Evolutionary conservation across 2,888 invertebrate genomes (phyloP).

Genomic region (Cantharis lateralis): DNA sequence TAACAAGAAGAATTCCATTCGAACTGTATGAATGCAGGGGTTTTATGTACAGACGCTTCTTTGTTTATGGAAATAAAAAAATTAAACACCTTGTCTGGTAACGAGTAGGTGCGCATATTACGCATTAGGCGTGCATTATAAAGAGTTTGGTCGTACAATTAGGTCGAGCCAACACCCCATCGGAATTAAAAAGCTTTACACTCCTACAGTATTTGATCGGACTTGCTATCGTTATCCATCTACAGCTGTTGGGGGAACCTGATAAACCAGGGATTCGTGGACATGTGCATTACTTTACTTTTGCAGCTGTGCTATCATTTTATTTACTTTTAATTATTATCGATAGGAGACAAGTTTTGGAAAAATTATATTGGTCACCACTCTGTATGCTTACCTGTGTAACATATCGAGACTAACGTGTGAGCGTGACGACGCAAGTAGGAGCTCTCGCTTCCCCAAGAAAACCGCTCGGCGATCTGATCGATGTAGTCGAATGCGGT

Average conservation of each 20-base stretch:
- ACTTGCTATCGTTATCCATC: conserved; percentile 28
- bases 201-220: conserved; percentile 32
- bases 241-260: conserved; percentile 35
- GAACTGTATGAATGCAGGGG: conserved; percentile 14
- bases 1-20: conserved; percentile 29
- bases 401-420: conserved; percentile 77
- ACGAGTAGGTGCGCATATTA: conserved; percentile 23
- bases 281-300: conserved; percentile 31
- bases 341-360: conserved; percentile 32
- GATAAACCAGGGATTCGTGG: conserved; percentile 30
- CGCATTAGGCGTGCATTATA: conserved; percentile 6
- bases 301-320: conserved; percentile 28
- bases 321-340: conserved; percentile 30
- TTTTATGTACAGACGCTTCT: conserved; percentile 13
- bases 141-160: conserved; percentile 15
- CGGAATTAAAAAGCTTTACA: conserved; percentile 20
- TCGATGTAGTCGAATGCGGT: conserved; percentile 85
- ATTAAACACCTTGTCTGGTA: conserved; percentile 25
- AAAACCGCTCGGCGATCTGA: conserved; percentile 71
- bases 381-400: conserved; percentile 73
- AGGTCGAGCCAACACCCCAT: conserved; percentile 19
- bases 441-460: conserved; percentile 65
- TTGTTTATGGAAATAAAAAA: conserved; percentile 24
- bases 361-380: conserved; percentile 14
- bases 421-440: conserved; percentile 74